Percentiles rank a stretch among this genome's conserved stretches.
phyloP scores from a whole-genome alignment of 2,113 vertebrate genomes.

The Poicephalus meyeri region DNA sequence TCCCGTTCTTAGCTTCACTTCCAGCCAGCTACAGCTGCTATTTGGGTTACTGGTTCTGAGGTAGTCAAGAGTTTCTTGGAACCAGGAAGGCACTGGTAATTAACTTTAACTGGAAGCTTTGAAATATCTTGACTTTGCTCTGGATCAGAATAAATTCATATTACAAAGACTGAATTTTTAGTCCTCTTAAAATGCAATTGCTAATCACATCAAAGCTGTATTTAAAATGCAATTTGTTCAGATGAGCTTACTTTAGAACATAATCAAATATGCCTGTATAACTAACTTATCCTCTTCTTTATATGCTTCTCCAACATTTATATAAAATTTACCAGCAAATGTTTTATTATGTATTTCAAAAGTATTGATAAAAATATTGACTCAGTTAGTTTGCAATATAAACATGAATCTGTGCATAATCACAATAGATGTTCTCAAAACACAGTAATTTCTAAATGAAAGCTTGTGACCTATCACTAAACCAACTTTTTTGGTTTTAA shows the following conservation, averaged over 20 bases:
- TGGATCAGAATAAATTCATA: neutral
- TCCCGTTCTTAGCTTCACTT: neutral
- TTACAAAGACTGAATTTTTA: neutral
- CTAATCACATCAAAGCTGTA: neutral
- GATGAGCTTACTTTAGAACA: neutral
- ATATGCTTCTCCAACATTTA: neutral
- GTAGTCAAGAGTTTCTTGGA: neutral
- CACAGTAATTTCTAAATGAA: neutral
- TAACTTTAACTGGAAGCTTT: neutral
- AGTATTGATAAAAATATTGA: neutral
- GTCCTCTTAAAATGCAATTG: neutral
- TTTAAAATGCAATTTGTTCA: neutral
- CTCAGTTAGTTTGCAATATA: neutral
- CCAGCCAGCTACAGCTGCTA: neutral
- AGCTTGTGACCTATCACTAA: neutral
- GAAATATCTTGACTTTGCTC: neutral
- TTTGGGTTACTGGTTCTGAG: neutral
- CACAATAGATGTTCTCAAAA: neutral
- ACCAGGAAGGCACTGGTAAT: neutral
- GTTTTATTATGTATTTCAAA: neutral
- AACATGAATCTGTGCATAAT: neutral
- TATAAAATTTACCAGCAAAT: neutral
- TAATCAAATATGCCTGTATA: neutral
- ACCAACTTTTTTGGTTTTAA: neutral
- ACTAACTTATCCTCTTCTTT: neutral